Percentiles rank a stretch among this genome's conserved stretches.
These are phyloP conservation scores for Agonum fuliginosum DNA, from an alignment of 2,888 invertebrate genomes.

Conservation along the genomic window DNA sequence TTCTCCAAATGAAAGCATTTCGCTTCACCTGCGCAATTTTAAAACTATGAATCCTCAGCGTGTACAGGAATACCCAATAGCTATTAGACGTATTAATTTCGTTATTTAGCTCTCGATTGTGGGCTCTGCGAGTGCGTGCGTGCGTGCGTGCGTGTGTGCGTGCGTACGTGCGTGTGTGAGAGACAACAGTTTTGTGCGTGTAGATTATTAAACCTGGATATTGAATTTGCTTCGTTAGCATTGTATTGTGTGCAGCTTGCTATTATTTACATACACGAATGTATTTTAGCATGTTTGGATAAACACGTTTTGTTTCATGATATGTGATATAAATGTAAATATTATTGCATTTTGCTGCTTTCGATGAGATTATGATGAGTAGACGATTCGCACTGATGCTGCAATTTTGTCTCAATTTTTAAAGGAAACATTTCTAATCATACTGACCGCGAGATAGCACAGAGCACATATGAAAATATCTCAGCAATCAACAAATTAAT, in stretches of 20 bases:
- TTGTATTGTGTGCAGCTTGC: constrained; percentile 29
- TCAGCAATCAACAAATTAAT: too few relatives aligned
- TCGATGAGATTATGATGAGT: background rate
- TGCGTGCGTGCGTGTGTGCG: background rate
- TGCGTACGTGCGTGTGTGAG: background rate
- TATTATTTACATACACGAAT: constrained; percentile 31
- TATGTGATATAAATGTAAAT: constrained; percentile 38
- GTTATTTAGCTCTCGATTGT: background rate
- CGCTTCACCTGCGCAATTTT: background rate
- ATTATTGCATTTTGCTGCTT: background rate
- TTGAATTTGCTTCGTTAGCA: constrained; percentile 46
- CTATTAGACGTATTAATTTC: constrained; percentile 10
- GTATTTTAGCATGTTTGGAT: constrained; percentile 34
- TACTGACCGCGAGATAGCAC: too few relatives aligned
- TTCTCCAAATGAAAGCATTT: background rate
- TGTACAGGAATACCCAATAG: background rate
- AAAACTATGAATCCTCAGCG: background rate
- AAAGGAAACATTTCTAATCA: too few relatives aligned
- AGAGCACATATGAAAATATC: too few relatives aligned
- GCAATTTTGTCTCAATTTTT: too few relatives aligned
- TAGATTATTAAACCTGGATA: constrained; percentile 47
- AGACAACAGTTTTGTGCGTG: constrained; percentile 30
- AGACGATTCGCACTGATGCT: too few relatives aligned
- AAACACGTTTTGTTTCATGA: constrained; percentile 22
- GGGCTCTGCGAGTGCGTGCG: constrained; percentile 1